These are phyloP conservation scores for Daphoenositta chrysoptera DNA, from an alignment of 2,113 vertebrate species.

Conservation along the genomic window DNA sequence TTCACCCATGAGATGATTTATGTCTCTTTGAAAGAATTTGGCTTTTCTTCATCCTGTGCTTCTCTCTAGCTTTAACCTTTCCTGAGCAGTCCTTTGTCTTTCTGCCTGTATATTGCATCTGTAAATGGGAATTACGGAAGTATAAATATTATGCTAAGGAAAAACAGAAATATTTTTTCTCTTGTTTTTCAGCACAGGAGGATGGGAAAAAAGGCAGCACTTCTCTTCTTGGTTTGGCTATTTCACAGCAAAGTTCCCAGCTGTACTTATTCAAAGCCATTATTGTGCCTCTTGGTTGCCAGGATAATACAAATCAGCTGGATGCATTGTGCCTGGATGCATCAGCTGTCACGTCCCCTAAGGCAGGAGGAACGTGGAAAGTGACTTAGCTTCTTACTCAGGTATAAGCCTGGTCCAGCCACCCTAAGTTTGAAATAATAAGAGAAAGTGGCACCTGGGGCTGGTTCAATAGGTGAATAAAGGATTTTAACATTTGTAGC, in stretches of 20 bases:
- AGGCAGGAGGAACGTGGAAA: not conserved
- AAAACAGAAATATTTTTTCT: not conserved
- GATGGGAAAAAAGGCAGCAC: not conserved
- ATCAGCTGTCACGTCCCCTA: not conserved
- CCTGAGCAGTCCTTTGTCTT: not conserved
- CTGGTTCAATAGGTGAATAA: not conserved
- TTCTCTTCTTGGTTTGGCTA: not conserved
- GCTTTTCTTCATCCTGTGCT: not conserved
- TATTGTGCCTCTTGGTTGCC: not conserved
- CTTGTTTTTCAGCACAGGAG: not conserved
- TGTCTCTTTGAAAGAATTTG: not conserved
- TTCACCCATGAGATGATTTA: not conserved
- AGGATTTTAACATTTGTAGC: not conserved
- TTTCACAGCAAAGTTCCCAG: not conserved
- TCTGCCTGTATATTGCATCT: not conserved
- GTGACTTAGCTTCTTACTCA: not conserved
- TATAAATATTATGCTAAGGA: not conserved
- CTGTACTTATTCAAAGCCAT: not conserved
- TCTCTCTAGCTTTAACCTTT: not conserved
- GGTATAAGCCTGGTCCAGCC: not conserved
- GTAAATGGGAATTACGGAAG: not conserved
- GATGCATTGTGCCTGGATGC: not conserved
- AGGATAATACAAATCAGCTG: not conserved
- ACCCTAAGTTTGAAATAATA: not conserved
- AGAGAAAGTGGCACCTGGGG: not conserved